Evolutionary conservation across 2,888 invertebrate genomes (phyloP).

Genomic region (Drosophila antonietae): DNA sequence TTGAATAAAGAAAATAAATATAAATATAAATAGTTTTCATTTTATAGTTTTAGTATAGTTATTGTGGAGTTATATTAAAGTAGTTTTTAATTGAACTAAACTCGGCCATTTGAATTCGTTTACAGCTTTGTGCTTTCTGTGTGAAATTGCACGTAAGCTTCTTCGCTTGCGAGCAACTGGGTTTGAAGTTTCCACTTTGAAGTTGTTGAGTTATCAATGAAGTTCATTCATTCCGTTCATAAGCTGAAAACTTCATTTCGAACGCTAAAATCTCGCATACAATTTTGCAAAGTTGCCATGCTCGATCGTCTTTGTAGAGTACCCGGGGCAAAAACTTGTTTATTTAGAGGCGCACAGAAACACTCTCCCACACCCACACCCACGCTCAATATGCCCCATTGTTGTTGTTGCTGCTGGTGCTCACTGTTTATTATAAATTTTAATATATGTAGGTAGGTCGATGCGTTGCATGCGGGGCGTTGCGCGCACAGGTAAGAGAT

Average conservation of each 20-base stretch:
- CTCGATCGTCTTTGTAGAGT: background rate
- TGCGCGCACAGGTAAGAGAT: conserved; percentile 28
- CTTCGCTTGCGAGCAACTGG: background rate
- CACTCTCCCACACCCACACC: conserved; percentile 29
- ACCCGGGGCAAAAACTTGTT: conserved; percentile 34
- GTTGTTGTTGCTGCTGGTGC: conserved; percentile 19
- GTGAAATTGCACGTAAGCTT: background rate
- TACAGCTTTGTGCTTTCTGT: background rate
- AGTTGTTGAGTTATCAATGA: background rate
- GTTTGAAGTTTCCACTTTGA: background rate
- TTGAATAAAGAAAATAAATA: no score
- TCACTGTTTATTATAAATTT: conserved; percentile 77
- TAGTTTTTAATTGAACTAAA: background rate
- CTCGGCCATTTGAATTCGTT: background rate
- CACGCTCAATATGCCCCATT: conserved; percentile 13
- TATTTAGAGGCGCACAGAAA: conserved; percentile 32
- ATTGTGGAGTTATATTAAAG: no score
- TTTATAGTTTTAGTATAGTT: no score
- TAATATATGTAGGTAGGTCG: conserved; percentile 61
- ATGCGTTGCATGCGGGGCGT: conserved; percentile 40
- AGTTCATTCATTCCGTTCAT: background rate
- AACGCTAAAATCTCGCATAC: background rate
- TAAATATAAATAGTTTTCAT: no score
- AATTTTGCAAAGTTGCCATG: background rate
- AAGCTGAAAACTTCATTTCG: background rate